phyloP scores from a whole-genome alignment of 2,113 vertebrate species.

The Colius striatus region DNA sequence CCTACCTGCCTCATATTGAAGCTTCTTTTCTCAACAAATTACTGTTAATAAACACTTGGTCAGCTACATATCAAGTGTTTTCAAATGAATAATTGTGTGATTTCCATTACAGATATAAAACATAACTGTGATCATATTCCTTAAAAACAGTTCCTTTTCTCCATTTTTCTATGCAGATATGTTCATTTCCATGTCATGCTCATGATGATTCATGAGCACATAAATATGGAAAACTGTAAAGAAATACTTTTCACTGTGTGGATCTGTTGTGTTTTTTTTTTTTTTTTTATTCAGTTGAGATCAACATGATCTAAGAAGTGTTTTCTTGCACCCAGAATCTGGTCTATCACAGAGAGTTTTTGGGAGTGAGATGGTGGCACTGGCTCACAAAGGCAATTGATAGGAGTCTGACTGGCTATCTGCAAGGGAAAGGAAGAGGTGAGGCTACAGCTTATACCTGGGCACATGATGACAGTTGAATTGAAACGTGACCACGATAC shows the following conservation, averaged over 20 bases:
- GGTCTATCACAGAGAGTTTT: not conserved
- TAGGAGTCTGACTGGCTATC: not conserved
- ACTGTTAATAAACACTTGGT: slow-evolving; percentile 45
- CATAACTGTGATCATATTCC: not conserved
- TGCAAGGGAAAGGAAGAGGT: not conserved
- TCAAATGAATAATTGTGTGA: not conserved
- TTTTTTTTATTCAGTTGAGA: not conserved
- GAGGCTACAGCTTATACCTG: not conserved
- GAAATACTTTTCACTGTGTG: not conserved
- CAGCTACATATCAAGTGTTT: slow-evolving; percentile 23
- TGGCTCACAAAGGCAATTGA: not conserved
- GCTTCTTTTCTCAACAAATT: slow-evolving; percentile 16
- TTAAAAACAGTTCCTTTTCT: not conserved
- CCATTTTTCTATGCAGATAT: not conserved
- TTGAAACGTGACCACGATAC: not conserved
- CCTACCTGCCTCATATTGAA: slow-evolving; percentile 15
- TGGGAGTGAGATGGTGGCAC: not conserved
- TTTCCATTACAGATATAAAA: not conserved
- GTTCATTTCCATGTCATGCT: not conserved
- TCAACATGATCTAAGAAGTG: not conserved
- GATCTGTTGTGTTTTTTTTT: not conserved
- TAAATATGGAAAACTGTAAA: not conserved
- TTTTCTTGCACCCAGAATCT: not conserved
- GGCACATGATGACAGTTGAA: not conserved
- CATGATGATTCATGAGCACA: not conserved